Evolutionary conservation across 2,113 vertebrate species (phyloP).

Genomic region (Ptychochromis oligacanthus): DNA sequence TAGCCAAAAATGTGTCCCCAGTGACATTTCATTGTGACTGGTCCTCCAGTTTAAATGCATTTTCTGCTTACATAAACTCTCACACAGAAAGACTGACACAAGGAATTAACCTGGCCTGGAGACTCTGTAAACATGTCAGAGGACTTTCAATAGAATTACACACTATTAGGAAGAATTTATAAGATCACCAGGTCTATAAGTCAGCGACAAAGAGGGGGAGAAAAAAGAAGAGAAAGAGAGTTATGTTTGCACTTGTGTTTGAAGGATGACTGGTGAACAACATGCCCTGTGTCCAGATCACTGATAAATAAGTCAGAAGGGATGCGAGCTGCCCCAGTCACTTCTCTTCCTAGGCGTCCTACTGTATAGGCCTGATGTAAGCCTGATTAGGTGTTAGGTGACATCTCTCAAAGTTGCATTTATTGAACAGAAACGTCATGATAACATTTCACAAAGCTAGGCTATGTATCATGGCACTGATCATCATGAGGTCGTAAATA

Average conservation of each 20-base stretch:
- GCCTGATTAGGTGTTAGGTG: too few species aligned
- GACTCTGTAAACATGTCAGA: slow-evolving; percentile 47
- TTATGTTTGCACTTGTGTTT: background rate
- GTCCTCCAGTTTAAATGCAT: slow-evolving; percentile 1
- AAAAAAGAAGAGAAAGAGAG: background rate
- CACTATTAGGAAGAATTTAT: slow-evolving; percentile 56
- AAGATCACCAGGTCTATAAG: slow-evolving; percentile 9
- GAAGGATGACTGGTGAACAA: background rate
- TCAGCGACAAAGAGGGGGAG: background rate
- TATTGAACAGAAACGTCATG: background rate
- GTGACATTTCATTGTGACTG: slow-evolving; percentile 20
- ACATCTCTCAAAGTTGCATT: background rate
- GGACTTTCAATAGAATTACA: slow-evolving; percentile 37
- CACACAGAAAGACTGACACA: background rate
- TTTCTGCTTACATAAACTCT: slow-evolving; percentile 34
- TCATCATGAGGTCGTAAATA: background rate
- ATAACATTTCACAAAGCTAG: background rate
- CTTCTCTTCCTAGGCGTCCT: background rate
- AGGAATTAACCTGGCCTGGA: slow-evolving; percentile 27
- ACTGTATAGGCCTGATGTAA: background rate
- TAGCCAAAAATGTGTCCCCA: background rate
- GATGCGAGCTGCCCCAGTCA: background rate
- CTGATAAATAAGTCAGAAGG: background rate
- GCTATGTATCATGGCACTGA: background rate
- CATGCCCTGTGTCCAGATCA: background rate